These are phyloP conservation scores for Idaea straminata DNA, from an alignment of 2,888 invertebrate species.

Conservation along the genomic window DNA sequence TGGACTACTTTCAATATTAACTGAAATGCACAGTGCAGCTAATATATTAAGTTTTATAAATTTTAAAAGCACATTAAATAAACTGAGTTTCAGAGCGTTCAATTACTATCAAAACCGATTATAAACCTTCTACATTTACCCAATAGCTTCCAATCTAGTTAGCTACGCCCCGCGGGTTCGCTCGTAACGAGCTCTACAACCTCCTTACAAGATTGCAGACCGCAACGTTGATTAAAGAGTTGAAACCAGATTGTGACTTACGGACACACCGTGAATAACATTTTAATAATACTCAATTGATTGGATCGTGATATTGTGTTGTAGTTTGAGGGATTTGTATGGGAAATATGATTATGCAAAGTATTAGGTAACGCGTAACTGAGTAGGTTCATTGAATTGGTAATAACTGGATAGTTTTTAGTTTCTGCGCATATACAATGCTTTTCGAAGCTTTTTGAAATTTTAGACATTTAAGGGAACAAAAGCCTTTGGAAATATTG, in stretches of 20 bases:
- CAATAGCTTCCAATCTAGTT: slow-evolving; percentile 34
- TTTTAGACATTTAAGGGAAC: no score
- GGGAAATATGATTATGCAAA: not conserved
- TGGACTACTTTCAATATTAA: no score
- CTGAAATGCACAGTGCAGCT: no score
- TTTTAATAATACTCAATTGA: not conserved
- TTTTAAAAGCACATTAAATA: not conserved
- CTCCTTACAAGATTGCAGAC: slow-evolving; percentile 27
- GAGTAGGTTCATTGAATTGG: no score
- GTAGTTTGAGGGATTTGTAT: not conserved
- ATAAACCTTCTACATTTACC: slow-evolving; percentile 29
- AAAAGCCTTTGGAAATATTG: no score
- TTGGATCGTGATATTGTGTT: not conserved
- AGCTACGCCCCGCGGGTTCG: slow-evolving; percentile 27
- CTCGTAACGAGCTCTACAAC: slow-evolving; percentile 35
- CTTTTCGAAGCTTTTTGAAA: no score
- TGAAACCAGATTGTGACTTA: not conserved
- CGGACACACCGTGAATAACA: not conserved
- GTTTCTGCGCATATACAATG: no score
- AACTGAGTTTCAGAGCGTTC: not conserved
- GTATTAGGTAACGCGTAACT: no score
- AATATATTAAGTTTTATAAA: not conserved
- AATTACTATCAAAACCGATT: slow-evolving; percentile 21
- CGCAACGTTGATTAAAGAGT: slow-evolving; percentile 33
- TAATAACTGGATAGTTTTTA: no score